phyloP scores from a whole-genome alignment of 2,888 invertebrate species.

The Leptopilina drosophilae region DNA sequence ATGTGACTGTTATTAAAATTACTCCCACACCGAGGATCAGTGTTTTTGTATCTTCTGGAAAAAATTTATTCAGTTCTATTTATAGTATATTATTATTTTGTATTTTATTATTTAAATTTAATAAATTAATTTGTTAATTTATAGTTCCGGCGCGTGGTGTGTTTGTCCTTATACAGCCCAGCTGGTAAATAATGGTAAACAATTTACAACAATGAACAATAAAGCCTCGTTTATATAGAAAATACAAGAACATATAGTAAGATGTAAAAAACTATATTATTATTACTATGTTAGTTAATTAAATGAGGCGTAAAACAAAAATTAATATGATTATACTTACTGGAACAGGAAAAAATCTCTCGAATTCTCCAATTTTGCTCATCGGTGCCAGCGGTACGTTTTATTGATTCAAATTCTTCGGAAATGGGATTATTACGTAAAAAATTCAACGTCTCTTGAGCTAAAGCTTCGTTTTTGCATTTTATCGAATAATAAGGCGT shows the following conservation, averaged over 20 bases:
- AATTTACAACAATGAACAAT: no score
- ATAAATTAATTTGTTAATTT: no score
- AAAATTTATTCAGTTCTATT: no score
- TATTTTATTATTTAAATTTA: no score
- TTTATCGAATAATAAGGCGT: constrained; percentile 47
- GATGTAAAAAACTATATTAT: no score
- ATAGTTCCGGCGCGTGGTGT: no score
- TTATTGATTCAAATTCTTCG: not conserved
- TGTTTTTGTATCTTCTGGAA: constrained; percentile 23
- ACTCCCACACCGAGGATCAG: constrained; percentile 41
- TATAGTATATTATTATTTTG: no score
- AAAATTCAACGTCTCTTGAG: constrained; percentile 39
- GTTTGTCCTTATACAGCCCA: no score
- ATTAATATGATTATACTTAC: not conserved
- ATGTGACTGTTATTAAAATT: constrained; percentile 28
- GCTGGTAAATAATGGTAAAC: no score
- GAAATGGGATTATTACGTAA: not conserved
- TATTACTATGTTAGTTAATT: no score
- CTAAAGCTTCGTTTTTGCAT: not conserved
- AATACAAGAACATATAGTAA: no score
- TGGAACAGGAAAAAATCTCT: not conserved
- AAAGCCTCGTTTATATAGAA: no score
- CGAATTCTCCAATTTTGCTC: not conserved
- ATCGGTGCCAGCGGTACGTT: not conserved
- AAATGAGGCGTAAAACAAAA: not conserved